phyloP scores from a whole-genome alignment of 2,797 vertebrate species.

The Anas bahamensis region DNA sequence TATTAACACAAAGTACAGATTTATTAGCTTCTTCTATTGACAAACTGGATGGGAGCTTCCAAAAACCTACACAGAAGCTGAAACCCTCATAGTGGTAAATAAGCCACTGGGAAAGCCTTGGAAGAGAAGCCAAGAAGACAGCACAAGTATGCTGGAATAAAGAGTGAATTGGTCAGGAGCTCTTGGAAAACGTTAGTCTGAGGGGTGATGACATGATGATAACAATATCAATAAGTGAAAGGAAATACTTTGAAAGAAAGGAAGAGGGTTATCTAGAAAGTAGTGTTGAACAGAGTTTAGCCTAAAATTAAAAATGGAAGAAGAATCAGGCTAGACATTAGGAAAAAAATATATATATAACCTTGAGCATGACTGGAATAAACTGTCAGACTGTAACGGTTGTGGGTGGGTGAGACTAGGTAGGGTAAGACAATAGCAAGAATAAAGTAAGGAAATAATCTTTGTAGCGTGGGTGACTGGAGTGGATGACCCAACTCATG shows the following conservation, averaged over 20 bases:
- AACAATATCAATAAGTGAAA: conserved; percentile 62
- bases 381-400: not conserved
- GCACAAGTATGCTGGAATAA: not conserved
- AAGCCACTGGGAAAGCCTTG: not conserved
- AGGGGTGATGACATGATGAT: conserved; percentile 36
- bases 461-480: not conserved
- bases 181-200: conserved; percentile 19
- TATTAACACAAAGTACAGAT: not conserved
- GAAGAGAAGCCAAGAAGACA: not conserved
- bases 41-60: not conserved
- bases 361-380: conserved; percentile 40
- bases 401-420: conserved; percentile 55
- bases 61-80: not conserved
- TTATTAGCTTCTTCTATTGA: not conserved
- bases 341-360: too few species aligned
- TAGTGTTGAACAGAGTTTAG: conserved; percentile 1
- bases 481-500: not conserved
- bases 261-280: conserved; percentile 66
- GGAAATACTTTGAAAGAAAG: conserved; percentile 68
- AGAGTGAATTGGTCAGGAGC: not conserved
- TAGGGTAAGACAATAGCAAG: conserved; percentile 43
- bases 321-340: conserved; percentile 47
- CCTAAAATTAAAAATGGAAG: conserved; percentile 69
- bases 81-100: not conserved
- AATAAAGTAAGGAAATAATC: conserved; percentile 50